Evolutionary conservation across 2,888 invertebrate species (phyloP).

Genomic region (Apamea sordens): DNA sequence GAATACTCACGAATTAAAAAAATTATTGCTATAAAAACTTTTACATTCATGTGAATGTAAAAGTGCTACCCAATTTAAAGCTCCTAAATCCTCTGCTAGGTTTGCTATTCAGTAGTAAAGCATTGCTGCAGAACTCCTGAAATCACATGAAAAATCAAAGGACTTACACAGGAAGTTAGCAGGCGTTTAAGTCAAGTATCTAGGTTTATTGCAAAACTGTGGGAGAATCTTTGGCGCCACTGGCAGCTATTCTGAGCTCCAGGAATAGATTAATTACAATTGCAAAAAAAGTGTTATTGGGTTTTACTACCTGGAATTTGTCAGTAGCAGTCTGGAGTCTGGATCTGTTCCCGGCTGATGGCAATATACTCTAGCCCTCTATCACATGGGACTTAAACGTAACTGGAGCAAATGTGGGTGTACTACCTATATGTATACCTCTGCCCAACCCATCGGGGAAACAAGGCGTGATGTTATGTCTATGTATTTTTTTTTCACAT

Average conservation of each 20-base stretch:
- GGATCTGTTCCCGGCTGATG: too few species aligned
- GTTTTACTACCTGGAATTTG: too few species aligned
- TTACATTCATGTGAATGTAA: too few species aligned
- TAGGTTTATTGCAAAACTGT: slow-evolving; percentile 9
- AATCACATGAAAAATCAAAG: background rate
- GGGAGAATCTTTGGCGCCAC: background rate
- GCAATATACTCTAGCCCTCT: too few species aligned
- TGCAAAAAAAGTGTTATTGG: too few species aligned
- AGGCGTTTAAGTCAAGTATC: background rate
- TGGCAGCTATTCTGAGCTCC: background rate
- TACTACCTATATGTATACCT: background rate
- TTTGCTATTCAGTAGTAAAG: too few species aligned
- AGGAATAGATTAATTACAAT: slow-evolving; percentile 9
- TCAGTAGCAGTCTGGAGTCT: too few species aligned
- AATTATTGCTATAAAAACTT: too few species aligned
- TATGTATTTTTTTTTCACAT: background rate
- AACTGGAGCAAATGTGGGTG: background rate
- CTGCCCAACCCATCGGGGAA: background rate
- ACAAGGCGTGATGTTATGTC: background rate
- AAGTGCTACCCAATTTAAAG: too few species aligned
- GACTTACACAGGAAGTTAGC: background rate
- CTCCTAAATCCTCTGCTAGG: too few species aligned
- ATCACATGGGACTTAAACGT: background rate
- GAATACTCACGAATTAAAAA: too few species aligned
- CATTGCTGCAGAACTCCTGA: too few species aligned